Evolutionary conservation across 2,113 vertebrate species (phyloP), one percentile per base, ranked within the genome.

Genomic region (Tauraco erythrolophus): DNA sequence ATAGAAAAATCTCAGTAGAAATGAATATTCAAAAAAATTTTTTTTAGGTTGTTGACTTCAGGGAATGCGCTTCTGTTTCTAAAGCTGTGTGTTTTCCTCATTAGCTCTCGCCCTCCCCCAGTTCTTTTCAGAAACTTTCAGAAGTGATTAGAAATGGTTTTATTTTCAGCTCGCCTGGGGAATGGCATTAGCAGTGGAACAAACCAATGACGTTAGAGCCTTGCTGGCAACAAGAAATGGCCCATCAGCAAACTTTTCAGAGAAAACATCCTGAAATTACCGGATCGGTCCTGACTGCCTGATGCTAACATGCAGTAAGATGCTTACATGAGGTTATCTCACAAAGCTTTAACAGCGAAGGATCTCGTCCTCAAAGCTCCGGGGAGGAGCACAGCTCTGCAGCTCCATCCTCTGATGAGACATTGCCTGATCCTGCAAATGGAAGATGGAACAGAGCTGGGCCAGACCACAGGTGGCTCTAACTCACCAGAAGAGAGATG

Each of bases 81-180:
- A 75, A 37, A 39, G 46, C 53, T 84, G 75, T 72, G 31, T 43
- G 54, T 78, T 91, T 95, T 95, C 86, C 88, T 94, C 95, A 93
- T 89, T 91, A 87, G 69, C 89, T 88, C 61, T 68, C 17, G 80
- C 58, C 60, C 62, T 96, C 75, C 91, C 64, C 60, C 56, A 58
- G 53, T 46, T 89, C 91, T 84, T 77, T 92, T 88, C 93, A 88
- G 75, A 95, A 94, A 80, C 71, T 95, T 89, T 87, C 75, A 88
- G 76, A 89, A 91, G 66, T 79, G 66, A 93, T 96, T 94, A 96
- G 89, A 90, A 92, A 95, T 85, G 83, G 87, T 68, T 96, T 96
- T 89, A 91, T 95, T 95, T 95, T 71, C 92, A 78, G 60, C 80
- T 80, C 1, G 41, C 88, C 89, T 78, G 56, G 87, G 95, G 93